phyloP scores from a whole-genome alignment of 1,140 invertebrate genomes.

The Neodiprion lecontei region DNA sequence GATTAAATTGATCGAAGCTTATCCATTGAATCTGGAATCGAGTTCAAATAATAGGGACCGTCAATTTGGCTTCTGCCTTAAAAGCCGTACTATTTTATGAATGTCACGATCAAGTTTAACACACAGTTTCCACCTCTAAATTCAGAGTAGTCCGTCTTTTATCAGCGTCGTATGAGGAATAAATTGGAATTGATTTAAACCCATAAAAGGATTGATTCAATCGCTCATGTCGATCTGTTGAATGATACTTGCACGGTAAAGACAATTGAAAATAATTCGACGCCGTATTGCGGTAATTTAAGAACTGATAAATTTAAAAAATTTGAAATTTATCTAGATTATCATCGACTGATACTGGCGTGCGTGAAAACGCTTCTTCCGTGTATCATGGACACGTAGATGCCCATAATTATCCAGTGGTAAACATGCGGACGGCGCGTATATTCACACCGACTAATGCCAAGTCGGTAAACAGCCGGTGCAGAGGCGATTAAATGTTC shows the following conservation, averaged over 20 bases:
- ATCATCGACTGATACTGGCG: no score
- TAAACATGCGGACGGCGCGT: not conserved
- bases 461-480: conserved; percentile 41
- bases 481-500: conserved; percentile 49
- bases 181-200: not conserved
- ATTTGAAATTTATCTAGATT: no score
- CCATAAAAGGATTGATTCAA: no score
- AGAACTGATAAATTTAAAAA: no score
- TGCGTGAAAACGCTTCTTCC: no score
- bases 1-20: not conserved
- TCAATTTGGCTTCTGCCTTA: not conserved
- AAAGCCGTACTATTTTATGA: conserved; percentile 6
- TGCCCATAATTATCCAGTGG: no score
- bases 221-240: no score
- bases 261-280: no score
- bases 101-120: conserved; percentile 3
- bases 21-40: not conserved
- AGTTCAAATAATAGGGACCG: not conserved
- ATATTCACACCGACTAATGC: conserved; percentile 28
- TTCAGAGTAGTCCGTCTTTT: not conserved
- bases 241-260: no score
- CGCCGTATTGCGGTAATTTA: no score
- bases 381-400: no score
- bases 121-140: not conserved
- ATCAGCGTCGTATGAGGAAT: not conserved